These are phyloP conservation scores for Pelochelys cantorii DNA, from an alignment of 2,797 vertebrate species.

Conservation along the genomic window DNA sequence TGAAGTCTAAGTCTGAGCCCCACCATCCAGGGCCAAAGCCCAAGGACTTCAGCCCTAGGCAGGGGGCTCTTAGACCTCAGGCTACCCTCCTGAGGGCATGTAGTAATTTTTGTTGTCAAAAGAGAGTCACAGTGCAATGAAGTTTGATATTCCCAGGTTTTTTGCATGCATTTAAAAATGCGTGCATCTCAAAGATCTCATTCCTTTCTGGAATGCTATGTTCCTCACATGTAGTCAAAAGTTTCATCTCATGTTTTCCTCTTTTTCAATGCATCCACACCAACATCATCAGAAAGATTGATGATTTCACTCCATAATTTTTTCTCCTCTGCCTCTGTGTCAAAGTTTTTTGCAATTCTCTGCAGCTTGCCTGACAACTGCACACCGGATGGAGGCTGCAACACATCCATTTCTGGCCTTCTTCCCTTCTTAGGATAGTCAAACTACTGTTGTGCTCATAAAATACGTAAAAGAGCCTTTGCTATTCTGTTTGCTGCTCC, in stretches of 20 bases:
- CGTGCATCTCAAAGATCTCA: neutral
- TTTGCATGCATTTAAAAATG: neutral
- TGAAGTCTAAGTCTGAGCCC: too few species aligned
- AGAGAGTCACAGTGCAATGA: too few species aligned
- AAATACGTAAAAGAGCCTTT: neutral
- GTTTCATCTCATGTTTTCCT: neutral
- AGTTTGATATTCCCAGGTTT: neutral
- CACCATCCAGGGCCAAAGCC: too few species aligned
- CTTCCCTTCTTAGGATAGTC: neutral
- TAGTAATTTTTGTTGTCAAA: too few species aligned
- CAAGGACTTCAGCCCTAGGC: too few species aligned
- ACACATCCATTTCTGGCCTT: neutral
- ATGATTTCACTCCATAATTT: neutral
- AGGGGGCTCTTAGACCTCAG: too few species aligned
- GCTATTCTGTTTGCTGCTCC: neutral
- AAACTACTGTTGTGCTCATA: neutral
- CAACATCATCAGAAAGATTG: neutral
- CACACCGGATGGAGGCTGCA: neutral
- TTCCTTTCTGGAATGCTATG: neutral
- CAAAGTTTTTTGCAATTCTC: neutral
- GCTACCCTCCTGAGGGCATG: too few species aligned
- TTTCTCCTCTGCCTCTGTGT: neutral
- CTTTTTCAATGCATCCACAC: neutral
- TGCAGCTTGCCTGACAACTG: neutral
- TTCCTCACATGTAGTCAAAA: neutral